phyloP scores from a whole-genome alignment of 2,888 invertebrate genomes.

The Mythimna loreyi region DNA sequence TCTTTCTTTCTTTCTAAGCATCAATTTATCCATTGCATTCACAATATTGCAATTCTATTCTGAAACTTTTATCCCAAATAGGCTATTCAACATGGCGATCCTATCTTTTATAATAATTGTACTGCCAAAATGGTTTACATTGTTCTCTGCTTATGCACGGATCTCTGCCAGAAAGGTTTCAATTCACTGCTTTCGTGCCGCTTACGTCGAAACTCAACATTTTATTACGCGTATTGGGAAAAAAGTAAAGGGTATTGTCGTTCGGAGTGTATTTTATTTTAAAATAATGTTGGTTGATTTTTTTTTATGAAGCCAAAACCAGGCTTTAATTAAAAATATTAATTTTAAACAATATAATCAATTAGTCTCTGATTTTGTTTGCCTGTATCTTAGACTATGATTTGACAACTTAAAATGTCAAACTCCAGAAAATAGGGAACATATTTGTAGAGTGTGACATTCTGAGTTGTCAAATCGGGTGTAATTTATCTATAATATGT shows the following conservation, averaged over 20 bases:
- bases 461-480: too few relatives aligned
- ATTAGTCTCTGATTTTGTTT: too few relatives aligned
- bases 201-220: slow-evolving; percentile 26
- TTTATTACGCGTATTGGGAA: slow-evolving; percentile 20
- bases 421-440: too few relatives aligned
- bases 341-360: background rate
- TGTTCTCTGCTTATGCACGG: slow-evolving; percentile 30
- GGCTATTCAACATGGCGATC: slow-evolving; percentile 4
- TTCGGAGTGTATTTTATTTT: slow-evolving; percentile 14
- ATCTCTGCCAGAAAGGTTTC: slow-evolving; percentile 44
- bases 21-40: too few relatives aligned
- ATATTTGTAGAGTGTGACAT: too few relatives aligned
- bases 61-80: slow-evolving; percentile 14
- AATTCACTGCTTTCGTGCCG: slow-evolving; percentile 34
- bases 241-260: slow-evolving; percentile 13
- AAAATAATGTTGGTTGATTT: background rate
- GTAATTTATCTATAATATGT: too few relatives aligned
- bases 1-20: too few relatives aligned
- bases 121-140: slow-evolving; percentile 52
- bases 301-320: background rate
- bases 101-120: slow-evolving; percentile 33
- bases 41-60: background rate
- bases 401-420: too few relatives aligned
- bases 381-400: too few relatives aligned
- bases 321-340: background rate